These are phyloP conservation scores for Laticauda colubrina DNA, from an alignment of 2,113 vertebrate species.

Conservation along the genomic window DNA sequence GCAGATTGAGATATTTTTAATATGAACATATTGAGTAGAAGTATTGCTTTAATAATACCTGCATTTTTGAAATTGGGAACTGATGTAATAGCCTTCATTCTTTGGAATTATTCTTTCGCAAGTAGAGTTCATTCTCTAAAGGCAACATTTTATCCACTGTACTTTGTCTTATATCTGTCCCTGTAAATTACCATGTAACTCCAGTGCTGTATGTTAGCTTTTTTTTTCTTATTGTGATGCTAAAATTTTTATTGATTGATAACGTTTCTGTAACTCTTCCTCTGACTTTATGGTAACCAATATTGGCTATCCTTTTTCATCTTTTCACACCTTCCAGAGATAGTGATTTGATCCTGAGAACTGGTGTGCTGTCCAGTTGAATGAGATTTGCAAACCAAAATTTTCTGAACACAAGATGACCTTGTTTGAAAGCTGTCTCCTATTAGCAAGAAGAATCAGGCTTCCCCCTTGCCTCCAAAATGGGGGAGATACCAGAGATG, in stretches of 20 bases:
- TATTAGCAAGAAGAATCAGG: neutral
- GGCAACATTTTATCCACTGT: neutral
- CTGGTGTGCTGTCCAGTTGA: neutral
- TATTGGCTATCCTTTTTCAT: neutral
- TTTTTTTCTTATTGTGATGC: neutral
- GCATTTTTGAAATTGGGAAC: neutral
- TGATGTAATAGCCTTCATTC: neutral
- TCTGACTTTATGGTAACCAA: neutral
- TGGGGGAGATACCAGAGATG: neutral
- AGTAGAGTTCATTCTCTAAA: conserved; percentile 4
- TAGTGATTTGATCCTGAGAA: neutral
- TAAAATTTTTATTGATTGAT: neutral
- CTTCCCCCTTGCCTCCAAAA: neutral
- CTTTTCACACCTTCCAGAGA: neutral
- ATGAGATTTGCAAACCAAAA: neutral
- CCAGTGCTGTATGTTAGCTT: neutral
- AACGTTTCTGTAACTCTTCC: neutral
- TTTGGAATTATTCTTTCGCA: neutral
- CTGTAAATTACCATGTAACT: neutral
- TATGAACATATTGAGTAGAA: neutral
- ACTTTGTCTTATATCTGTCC: neutral
- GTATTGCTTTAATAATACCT: neutral
- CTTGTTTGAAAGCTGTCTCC: neutral
- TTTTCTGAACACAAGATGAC: neutral
- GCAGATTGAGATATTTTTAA: neutral